A percentile compares a stretch with the other conserved stretches of the same genome.
These are phyloP conservation scores for Spheniscus humboldti DNA, from an alignment of 2,797 vertebrate genomes.

Conservation along the genomic window DNA sequence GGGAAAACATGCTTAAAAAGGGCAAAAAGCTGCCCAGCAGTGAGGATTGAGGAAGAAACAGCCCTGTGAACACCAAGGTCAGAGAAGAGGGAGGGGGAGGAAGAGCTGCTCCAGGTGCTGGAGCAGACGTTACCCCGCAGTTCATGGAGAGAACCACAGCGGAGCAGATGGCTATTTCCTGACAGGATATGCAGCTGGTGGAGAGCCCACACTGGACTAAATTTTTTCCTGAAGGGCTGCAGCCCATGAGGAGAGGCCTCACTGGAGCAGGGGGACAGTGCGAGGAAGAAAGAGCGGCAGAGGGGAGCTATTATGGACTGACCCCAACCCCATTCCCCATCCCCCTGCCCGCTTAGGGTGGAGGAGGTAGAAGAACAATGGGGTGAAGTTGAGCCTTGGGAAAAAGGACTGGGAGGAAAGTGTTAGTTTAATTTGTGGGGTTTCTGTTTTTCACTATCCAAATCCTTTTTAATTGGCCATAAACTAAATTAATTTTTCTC, in stretches of 20 bases:
- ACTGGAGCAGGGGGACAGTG: neutral
- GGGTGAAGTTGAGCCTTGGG: neutral
- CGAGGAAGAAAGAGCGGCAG: neutral
- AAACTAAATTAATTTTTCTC: neutral
- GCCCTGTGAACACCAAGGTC: neutral
- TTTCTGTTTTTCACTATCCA: neutral
- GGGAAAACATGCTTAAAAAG: neutral
- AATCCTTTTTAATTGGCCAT: neutral
- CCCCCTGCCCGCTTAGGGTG: rapidly evolving
- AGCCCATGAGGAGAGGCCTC: neutral
- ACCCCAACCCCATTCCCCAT: neutral
- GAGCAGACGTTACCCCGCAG: neutral
- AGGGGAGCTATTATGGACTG: neutral
- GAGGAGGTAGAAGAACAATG: neutral
- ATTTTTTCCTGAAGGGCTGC: neutral
- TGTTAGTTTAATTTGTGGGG: neutral
- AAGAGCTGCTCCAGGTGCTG: neutral
- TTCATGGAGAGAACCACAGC: neutral
- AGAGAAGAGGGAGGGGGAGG: neutral
- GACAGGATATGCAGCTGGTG: neutral
- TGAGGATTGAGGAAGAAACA: neutral
- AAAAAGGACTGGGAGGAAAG: neutral
- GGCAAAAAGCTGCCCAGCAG: neutral
- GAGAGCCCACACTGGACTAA: neutral
- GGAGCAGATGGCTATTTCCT: neutral